These are phyloP conservation scores for Notamacropus eugenii DNA, from an alignment of 2,797 vertebrate genomes.

Conservation along the genomic window DNA sequence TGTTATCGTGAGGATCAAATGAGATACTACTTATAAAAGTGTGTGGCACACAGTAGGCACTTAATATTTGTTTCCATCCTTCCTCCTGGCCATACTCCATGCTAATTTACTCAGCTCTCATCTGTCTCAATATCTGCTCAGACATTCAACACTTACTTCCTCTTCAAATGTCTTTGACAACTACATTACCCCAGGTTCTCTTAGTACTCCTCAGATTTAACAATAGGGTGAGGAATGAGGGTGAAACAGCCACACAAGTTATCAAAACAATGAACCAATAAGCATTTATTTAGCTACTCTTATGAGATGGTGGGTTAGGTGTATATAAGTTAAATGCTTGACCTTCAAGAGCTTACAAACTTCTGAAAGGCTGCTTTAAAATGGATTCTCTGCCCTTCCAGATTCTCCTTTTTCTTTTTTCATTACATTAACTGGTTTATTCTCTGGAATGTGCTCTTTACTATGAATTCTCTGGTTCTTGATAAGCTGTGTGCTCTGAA, in stretches of 20 bases:
- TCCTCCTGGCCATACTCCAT: neutral
- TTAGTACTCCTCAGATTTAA: neutral
- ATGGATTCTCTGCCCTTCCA: neutral
- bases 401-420: neutral
- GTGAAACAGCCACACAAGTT: neutral
- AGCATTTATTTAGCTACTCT: neutral
- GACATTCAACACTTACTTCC: neutral
- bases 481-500: conserved; percentile 47
- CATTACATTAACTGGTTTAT: neutral
- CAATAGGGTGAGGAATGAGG: neutral
- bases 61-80: neutral
- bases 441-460: neutral
- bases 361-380: neutral
- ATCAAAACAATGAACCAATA: neutral
- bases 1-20: neutral
- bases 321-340: neutral
- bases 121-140: neutral
- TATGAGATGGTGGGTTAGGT: neutral
- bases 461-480: conserved; percentile 65
- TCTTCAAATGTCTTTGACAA: neutral
- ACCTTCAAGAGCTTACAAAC: neutral
- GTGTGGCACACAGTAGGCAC: neutral
- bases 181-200: neutral
- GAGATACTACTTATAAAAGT: neutral
- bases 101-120: neutral